Evolutionary conservation across 2,888 invertebrate species (phyloP).

Genomic region (Euproctis similis): DNA sequence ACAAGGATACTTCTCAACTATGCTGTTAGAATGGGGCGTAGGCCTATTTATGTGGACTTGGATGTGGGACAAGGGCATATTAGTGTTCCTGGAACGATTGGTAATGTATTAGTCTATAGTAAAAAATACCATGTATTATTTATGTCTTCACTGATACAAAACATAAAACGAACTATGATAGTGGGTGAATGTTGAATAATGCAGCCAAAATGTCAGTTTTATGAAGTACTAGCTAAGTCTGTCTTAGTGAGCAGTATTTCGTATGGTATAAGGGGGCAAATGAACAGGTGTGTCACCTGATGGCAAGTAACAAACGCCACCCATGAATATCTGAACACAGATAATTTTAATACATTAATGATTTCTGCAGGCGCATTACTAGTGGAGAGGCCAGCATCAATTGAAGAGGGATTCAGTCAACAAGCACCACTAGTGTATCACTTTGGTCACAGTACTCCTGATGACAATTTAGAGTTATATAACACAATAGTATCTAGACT

Average conservation of each 20-base stretch:
- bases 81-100: constrained; percentile 93
- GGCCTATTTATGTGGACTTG: constrained; percentile 94
- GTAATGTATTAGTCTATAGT: constrained; percentile 44
- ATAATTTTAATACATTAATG: no score
- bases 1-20: constrained; percentile 94
- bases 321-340: no score
- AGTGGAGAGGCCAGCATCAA: constrained; percentile 93
- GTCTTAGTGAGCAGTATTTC: no score
- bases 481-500: constrained; percentile 88
- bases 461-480: constrained; percentile 87
- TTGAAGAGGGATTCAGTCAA: constrained; percentile 96
- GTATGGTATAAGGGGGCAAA: no score
- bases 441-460: constrained; percentile 89
- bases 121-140: no score
- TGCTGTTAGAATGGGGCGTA: constrained; percentile 90
- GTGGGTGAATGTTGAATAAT: no score
- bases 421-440: constrained; percentile 95
- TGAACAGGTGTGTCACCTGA: no score
- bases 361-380: constrained; percentile 81
- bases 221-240: no score
- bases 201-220: no score
- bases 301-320: no score
- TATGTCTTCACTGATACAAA: no score
- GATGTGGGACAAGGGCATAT: constrained; percentile 97
- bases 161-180: no score